phyloP scores from a whole-genome alignment of 2,797 vertebrate genomes.

The Potorous gilbertii region DNA sequence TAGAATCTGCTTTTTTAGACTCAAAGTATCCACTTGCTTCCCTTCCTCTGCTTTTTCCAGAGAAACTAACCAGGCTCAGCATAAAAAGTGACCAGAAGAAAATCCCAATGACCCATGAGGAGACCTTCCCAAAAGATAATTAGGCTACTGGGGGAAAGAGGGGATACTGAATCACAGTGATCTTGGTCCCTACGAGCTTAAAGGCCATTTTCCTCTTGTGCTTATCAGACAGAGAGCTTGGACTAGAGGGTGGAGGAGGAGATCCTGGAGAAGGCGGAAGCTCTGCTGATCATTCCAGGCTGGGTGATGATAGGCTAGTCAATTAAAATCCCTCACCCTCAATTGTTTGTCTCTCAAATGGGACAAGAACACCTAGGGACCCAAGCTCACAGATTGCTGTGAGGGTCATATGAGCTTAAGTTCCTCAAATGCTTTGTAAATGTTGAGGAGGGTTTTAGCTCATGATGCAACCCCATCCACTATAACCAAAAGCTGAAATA shows the following conservation, averaged over 20 bases:
- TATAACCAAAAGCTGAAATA: neutral
- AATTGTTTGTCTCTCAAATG: neutral
- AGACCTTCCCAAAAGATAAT: neutral
- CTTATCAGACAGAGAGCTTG: neutral
- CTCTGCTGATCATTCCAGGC: neutral
- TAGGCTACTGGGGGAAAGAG: neutral
- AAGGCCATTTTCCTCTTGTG: neutral
- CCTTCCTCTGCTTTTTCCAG: neutral
- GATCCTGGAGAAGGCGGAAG: neutral
- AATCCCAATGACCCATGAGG: neutral
- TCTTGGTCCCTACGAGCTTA: neutral
- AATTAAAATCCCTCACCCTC: neutral
- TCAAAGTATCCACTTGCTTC: neutral
- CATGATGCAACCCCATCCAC: too few species aligned
- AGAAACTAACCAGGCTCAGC: neutral
- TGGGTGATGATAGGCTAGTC: neutral
- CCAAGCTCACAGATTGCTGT: neutral
- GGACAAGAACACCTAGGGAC: neutral
- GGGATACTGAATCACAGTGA: neutral
- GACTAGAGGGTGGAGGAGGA: accelerated
- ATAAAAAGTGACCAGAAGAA: neutral
- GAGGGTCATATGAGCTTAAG: neutral
- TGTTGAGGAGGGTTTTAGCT: neutral
- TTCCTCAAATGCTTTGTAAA: neutral
- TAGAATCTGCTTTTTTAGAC: neutral